A percentile compares a stretch with the other conserved stretches of the same genome.
These are phyloP conservation scores for Dryobotodes eremita DNA, from an alignment of 2,888 invertebrate species.

Conservation along the genomic window DNA sequence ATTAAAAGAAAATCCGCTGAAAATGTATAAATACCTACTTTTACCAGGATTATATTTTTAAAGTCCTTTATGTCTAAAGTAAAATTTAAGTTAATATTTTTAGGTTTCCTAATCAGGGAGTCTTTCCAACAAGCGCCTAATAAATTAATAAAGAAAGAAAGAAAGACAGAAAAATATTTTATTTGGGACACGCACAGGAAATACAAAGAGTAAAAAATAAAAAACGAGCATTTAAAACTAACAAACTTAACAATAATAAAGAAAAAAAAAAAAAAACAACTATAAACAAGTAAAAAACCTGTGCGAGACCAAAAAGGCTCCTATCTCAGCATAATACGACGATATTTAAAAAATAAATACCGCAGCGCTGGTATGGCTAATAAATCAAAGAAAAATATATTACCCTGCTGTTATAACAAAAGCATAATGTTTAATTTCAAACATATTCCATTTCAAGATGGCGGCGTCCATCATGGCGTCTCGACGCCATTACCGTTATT, in stretches of 20 bases:
- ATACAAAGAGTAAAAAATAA: no score
- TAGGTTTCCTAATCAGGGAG: not conserved
- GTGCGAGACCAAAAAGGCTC: no score
- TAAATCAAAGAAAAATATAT: not conserved
- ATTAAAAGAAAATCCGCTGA: not conserved
- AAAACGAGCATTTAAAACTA: no score
- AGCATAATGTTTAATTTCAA: slow-evolving; percentile 8
- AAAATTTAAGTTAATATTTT: not conserved
- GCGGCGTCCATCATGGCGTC: slow-evolving; percentile 35
- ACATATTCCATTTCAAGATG: slow-evolving; percentile 35
- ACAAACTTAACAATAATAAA: no score
- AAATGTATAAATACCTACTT: not conserved
- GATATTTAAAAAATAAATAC: no score
- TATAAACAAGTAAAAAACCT: no score
- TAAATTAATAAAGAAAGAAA: no score
- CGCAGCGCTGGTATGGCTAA: no score
- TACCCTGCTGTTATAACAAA: not conserved
- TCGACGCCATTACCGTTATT: slow-evolving; percentile 45
- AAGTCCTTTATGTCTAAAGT: not conserved
- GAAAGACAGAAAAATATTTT: no score
- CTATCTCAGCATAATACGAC: no score
- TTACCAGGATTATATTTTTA: not conserved
- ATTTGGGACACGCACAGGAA: no score
- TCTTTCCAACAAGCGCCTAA: not conserved
- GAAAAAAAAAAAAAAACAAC: no score